A percentile compares a stretch with the other conserved stretches of the same genome.
Conservation (phyloP, 64 coral and sea anemone species). For the Trachythela sp. region DNA sequence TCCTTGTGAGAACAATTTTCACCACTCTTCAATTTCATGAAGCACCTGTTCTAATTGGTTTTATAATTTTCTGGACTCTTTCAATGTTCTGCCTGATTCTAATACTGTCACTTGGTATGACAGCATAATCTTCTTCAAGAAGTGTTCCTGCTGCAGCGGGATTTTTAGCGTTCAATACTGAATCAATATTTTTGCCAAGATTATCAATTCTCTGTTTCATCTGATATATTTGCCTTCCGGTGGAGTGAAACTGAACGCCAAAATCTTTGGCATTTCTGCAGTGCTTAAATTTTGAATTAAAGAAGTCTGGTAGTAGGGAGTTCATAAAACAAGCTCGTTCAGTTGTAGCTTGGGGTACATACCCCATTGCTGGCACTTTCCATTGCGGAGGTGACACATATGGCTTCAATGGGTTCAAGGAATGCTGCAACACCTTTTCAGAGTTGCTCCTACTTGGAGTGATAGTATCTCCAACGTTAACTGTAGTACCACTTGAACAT, state of each 20-base stretch:
- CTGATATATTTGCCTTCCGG: slow-evolving; percentile 49
- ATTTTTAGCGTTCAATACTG: slow-evolving; percentile 41
- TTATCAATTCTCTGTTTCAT: slow-evolving; percentile 41
- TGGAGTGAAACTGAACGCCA: slow-evolving; percentile 50
- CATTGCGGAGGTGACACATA: no score
- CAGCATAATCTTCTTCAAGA: slow-evolving; percentile 46
- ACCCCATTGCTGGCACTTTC: no score
- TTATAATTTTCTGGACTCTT: slow-evolving; percentile 46
- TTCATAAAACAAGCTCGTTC: slow-evolving; percentile 50
- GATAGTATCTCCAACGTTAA: no score
- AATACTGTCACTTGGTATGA: slow-evolving; percentile 57
- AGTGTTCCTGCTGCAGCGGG: slow-evolving; percentile 50
- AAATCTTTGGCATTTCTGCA: slow-evolving; percentile 50
- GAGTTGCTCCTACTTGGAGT: no score
- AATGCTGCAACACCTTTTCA: no score
- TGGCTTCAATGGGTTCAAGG: no score
- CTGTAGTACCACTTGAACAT: no score
- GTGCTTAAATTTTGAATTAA: slow-evolving; percentile 48
- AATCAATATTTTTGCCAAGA: slow-evolving; percentile 46
- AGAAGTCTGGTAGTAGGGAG: slow-evolving; percentile 57
- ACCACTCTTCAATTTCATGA: slow-evolving; percentile 43
- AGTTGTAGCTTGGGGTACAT: slow-evolving; percentile 40
- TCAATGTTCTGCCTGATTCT: slow-evolving; percentile 47
- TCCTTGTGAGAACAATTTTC: slow-evolving; percentile 34
- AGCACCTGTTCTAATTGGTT: slow-evolving; percentile 36